Conservation (phyloP, 1,140 invertebrate genomes). For the Aricia agestis region DNA sequence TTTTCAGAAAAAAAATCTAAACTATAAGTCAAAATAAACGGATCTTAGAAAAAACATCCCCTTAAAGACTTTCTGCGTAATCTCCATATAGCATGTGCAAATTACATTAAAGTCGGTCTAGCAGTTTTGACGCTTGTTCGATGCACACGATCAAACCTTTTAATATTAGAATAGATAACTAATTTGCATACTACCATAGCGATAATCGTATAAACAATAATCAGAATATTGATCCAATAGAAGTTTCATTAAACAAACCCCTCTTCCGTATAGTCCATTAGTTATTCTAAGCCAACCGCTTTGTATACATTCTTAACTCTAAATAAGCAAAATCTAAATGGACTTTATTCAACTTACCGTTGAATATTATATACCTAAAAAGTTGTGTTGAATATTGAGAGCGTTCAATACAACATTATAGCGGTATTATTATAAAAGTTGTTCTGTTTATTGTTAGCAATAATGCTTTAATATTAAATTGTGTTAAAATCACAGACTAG, state of each 20-base stretch:
- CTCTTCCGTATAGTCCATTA: background rate
- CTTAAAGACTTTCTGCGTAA: no score
- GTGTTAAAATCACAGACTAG: background rate
- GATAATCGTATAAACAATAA: background rate
- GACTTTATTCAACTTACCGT: background rate
- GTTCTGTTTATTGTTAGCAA: background rate
- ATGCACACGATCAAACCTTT: no score
- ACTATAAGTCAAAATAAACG: no score
- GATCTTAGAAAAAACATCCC: no score
- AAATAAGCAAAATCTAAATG: background rate
- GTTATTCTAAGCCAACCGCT: background rate
- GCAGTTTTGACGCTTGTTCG: no score
- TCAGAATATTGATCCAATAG: background rate
- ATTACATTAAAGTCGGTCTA: no score
- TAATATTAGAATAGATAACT: no score
- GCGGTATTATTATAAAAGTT: background rate
- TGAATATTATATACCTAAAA: background rate
- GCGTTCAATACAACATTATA: background rate
- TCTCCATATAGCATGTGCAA: no score
- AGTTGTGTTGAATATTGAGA: background rate
- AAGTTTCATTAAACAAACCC: background rate
- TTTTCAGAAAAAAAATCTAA: no score
- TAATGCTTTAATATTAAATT: background rate
- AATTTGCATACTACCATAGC: no score
- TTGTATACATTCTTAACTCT: background rate